These are phyloP conservation scores for Lasioglossum figueresi DNA, from an alignment of 2,888 invertebrate genomes.

Conservation along the genomic window DNA sequence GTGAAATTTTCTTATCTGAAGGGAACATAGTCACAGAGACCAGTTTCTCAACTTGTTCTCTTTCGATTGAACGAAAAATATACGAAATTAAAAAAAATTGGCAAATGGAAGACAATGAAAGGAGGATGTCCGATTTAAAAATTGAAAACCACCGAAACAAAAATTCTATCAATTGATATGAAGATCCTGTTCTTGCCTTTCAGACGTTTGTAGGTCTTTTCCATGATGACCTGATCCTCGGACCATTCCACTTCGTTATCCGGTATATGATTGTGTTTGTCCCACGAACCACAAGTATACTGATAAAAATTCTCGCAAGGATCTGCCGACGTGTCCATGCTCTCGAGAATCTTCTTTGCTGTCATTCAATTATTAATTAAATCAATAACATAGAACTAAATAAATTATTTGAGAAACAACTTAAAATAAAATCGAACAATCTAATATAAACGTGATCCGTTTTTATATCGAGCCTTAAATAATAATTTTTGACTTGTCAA, in stretches of 20 bases:
- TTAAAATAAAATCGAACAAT: too few relatives aligned
- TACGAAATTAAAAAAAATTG: background rate
- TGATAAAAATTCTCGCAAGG: conserved; percentile 95
- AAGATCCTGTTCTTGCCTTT: conserved; percentile 42
- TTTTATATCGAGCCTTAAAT: too few relatives aligned
- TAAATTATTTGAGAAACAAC: background rate
- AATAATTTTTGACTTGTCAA: too few relatives aligned
- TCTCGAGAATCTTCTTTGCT: conserved; percentile 86
- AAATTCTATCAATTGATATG: background rate
- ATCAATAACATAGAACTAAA: background rate
- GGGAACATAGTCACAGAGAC: background rate
- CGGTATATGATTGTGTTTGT: conserved; percentile 93
- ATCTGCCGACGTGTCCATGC: conserved; percentile 89
- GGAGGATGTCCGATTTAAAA: background rate
- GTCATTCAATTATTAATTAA: background rate
- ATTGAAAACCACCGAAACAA: background rate
- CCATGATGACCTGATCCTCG: conserved; percentile 30
- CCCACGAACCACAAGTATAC: conserved; percentile 91
- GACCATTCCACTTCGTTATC: conserved; percentile 94
- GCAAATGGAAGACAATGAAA: background rate
- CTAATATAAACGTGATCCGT: too few relatives aligned
- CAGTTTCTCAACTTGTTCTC: background rate
- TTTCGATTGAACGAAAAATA: background rate
- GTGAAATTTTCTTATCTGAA: background rate
- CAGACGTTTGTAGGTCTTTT: conserved; percentile 44